Base-by-base conservation (phyloP, 2,888 invertebrate species). In the Tiliacea aurago region DNA sequence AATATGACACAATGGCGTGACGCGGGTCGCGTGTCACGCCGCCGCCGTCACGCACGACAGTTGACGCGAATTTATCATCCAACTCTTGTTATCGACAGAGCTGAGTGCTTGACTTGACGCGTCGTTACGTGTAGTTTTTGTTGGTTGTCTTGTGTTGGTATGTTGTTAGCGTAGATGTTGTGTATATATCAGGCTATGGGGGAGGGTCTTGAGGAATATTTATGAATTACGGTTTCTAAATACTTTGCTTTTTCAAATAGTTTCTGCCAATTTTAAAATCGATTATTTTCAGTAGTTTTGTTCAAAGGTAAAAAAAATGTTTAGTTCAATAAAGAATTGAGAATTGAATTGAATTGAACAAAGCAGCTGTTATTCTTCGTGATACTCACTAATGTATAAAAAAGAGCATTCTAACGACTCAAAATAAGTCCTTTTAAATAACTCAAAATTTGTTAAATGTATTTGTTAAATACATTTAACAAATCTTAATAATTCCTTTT, bases 1-100 rank as follows among this genome's bases (percentile, higher is more conserved):
- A 90, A 86, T 88, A 89, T 89, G 91, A 83, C 82, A 92, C 91
- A 90, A 88, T 86, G 81, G 84, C 78, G 84, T 92, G 93, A 93
- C 92, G 89, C 85, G 91, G 90, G 91, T 92, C 89, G 82, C 86
- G 88, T 75, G 84, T 80, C 84, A 78, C 84, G 83, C 80, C 79
- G 91, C 92, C 92, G 89, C 84, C 91, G 92, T 93, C 90, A 83
- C 86, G 87, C 64, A 76, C 67, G 79, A 81, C 81, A 79, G 76
- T 78, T 87, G 90, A 89, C 89, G 89, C 84, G 87, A 86, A 92
- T 93, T 91, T 91, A 92, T 93, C 92, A 92, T 90, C 83, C 86
- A 86, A 82, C 84, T 87, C 90, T 90, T 90, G 92, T 89, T 91
- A 92, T 92, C 90, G 92, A 92, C 92, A 91, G 87, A 87, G 84